A percentile compares a stretch with the other conserved stretches of the same genome.
phyloP scores from a whole-genome alignment of 1,140 invertebrate species.

The Kradibia gibbosae region DNA sequence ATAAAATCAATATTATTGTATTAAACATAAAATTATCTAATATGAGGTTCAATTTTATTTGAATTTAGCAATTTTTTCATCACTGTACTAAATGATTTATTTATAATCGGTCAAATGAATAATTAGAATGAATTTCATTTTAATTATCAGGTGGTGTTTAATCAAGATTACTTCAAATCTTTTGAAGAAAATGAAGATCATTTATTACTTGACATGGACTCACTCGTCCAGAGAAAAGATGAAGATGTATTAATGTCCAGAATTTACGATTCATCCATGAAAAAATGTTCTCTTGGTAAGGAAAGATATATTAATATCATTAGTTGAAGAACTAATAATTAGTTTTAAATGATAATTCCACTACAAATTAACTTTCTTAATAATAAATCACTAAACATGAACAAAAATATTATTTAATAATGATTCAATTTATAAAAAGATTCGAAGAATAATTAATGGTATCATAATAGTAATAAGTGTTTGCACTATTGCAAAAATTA shows the following conservation, averaged over 20 bases:
- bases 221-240: conserved; percentile 56
- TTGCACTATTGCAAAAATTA: too few relatives aligned
- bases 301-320: neutral
- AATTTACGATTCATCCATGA: conserved; percentile 57
- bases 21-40: neutral
- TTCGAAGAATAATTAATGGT: neutral
- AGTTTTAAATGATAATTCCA: neutral
- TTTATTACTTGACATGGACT: conserved; percentile 66
- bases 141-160: conserved; percentile 33
- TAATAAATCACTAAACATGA: neutral
- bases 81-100: neutral
- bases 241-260: conserved; percentile 51
- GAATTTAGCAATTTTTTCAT: neutral
- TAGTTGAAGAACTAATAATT: neutral
- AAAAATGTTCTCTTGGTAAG: conserved; percentile 66
- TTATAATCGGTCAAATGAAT: too few relatives aligned
- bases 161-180: conserved; percentile 44
- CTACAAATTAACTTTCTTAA: neutral
- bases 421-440: neutral
- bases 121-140: neutral
- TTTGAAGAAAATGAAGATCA: conserved; percentile 63
- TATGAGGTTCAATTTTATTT: neutral
- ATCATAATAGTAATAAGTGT: too few relatives aligned
- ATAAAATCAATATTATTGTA: too few relatives aligned
- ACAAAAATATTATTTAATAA: conserved; percentile 13